Conservation (phyloP, 2,888 invertebrate species). For the Trichacis sp. region DNA sequence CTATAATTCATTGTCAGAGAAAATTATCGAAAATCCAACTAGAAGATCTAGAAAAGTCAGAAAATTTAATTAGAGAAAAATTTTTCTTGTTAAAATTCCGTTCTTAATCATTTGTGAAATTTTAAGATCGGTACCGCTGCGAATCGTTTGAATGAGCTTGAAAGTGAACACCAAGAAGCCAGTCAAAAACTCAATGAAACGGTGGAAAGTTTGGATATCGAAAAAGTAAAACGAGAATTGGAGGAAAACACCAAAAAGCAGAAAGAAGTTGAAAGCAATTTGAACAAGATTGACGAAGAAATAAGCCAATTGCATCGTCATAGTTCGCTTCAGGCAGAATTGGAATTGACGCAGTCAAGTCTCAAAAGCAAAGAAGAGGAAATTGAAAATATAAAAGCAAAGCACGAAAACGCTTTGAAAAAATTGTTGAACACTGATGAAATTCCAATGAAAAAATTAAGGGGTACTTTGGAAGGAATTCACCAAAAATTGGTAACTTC, state of each 20-base stretch:
- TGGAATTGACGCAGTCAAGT: slow-evolving; percentile 73
- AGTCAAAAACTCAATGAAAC: slow-evolving; percentile 51
- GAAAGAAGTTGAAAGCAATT: slow-evolving; percentile 73
- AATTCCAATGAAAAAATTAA: slow-evolving; percentile 76
- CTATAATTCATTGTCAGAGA: too few species aligned
- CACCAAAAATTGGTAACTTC: slow-evolving; percentile 73
- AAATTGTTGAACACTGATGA: slow-evolving; percentile 73
- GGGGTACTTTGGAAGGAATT: slow-evolving; percentile 72
- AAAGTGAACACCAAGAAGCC: slow-evolving; percentile 51
- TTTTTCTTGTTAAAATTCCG: neutral
- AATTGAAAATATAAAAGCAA: slow-evolving; percentile 75
- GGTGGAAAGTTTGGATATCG: slow-evolving; percentile 69
- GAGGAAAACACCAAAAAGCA: slow-evolving; percentile 73
- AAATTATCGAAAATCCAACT: too few species aligned
- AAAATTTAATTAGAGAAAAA: too few species aligned
- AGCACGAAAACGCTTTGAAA: slow-evolving; percentile 76
- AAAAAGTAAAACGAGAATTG: slow-evolving; percentile 73
- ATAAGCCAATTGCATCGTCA: slow-evolving; percentile 74
- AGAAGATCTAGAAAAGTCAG: too few species aligned
- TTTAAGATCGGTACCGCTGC: slow-evolving; percentile 67
- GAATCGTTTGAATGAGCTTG: slow-evolving; percentile 68
- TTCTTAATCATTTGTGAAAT: slow-evolving; percentile 40
- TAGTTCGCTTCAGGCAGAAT: slow-evolving; percentile 74
- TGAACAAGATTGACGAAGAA: slow-evolving; percentile 75
- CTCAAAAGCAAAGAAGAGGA: slow-evolving; percentile 71